Evolutionary conservation across 2,797 vertebrate species (phyloP), one percentile per base, ranked within the genome.

Genomic region (Gadopsis marmoratus): DNA sequence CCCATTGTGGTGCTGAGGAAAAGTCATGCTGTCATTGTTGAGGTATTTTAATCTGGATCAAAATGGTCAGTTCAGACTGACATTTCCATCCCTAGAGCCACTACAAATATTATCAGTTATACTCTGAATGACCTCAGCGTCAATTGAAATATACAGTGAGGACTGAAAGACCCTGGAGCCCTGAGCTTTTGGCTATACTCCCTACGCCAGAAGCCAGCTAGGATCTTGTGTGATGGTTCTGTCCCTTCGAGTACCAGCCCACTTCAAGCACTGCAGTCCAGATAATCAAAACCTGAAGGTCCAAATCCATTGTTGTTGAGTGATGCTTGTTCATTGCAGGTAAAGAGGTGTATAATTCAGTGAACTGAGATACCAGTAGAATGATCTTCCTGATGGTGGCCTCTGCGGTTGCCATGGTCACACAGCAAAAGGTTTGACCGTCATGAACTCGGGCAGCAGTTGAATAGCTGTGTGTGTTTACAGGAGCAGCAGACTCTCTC

Each of bases 241-340:
- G 48, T 51, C 8, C 21, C 31, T 3, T 23, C 11, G 51, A 26
- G 23, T 26, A 10, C 7, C 54, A 56, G 54, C 29, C 17, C 26
- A 33, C 35, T 50, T 47, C 41, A 48, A 33, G 16, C 43, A 33
- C 26, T 10, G 45, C 17, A 50, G 62, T 29, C 23, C 10, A 41
- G 61, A 63, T 45, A 47, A 47, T 7, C 23, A 31, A 63, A 29
- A 10, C 47, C 8, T 19, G 41, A 29, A 31, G 61, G 41, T 45
- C 41, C 4, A 47, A 63, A 64, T 37, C 4, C 19, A 43, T 12
- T 43, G 13, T 16, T 43, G 1, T 41, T 61, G 13, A 43, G 39
- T 29, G 19, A 62, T 62, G 39, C 43, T 62, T 53, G 31, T 37
- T 53, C 64, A 67, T 14, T 37, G 48, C 35, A 53, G 33, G 64